Percentiles rank a stretch among this genome's conserved stretches.
phyloP scores from a whole-genome alignment of 2,113 vertebrate species.

The Pachypanchax playfairii region DNA sequence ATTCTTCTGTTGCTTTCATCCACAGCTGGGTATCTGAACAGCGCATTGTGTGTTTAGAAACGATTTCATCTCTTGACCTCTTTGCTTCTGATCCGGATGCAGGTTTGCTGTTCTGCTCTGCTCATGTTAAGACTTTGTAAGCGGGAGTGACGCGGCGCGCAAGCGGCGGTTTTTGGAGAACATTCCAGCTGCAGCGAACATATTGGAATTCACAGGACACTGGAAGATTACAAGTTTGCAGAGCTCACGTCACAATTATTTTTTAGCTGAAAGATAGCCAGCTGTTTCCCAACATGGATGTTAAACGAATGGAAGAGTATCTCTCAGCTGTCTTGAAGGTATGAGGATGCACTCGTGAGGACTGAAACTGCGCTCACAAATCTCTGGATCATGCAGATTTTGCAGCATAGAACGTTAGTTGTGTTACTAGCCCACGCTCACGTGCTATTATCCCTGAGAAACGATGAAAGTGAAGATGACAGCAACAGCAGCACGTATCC shows the following conservation, averaged over 20 bases:
- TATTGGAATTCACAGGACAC: no score
- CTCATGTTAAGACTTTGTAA: background rate
- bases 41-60: constrained; percentile 3
- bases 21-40: constrained; percentile 24
- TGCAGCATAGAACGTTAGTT: constrained; percentile 66
- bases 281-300: constrained; percentile 66
- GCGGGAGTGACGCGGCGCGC: no score
- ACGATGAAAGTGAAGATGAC: constrained; percentile 52
- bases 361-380: constrained; percentile 37
- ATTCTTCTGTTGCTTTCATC: background rate
- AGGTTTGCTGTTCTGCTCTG: constrained; percentile 1
- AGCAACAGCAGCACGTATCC: constrained; percentile 25
- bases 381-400: constrained; percentile 75
- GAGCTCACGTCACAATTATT: constrained; percentile 13
- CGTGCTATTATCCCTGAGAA: constrained; percentile 55
- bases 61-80: constrained; percentile 7
- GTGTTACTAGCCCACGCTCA: constrained; percentile 59
- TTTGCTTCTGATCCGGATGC: constrained; percentile 12
- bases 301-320: constrained; percentile 48
- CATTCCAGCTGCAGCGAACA: constrained; percentile 19
- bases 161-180: background rate
- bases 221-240: constrained; percentile 51
- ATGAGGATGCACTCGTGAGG: constrained; percentile 57
- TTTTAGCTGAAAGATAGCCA: no score
- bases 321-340: constrained; percentile 25